These are phyloP conservation scores for Metopia argyrocephala DNA, from an alignment of 2,888 invertebrate species.

Conservation along the genomic window DNA sequence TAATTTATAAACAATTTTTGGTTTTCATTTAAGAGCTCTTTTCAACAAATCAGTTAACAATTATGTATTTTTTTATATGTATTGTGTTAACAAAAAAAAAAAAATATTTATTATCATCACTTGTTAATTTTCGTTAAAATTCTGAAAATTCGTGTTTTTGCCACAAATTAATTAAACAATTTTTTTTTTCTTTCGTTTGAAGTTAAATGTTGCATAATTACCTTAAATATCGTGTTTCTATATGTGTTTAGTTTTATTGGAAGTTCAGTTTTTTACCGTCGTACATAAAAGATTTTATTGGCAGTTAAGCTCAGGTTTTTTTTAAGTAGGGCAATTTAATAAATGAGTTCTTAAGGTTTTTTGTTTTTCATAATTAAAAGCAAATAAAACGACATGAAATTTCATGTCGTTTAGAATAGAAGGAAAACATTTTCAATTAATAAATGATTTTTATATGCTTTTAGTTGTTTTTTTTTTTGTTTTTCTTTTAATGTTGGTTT, in stretches of 20 bases:
- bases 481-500: neutral
- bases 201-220: slow-evolving; percentile 63
- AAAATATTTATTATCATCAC: slow-evolving; percentile 42
- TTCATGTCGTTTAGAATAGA: slow-evolving; percentile 44
- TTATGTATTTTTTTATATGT: slow-evolving; percentile 47
- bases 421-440: slow-evolving; percentile 39
- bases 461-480: neutral
- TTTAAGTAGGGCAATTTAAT: slow-evolving; percentile 52
- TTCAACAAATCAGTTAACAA: slow-evolving; percentile 61
- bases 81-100: slow-evolving; percentile 10
- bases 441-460: neutral
- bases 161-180: slow-evolving; percentile 60
- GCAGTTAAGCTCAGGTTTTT: slow-evolving; percentile 1
- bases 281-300: neutral
- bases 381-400: slow-evolving; percentile 53
- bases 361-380: slow-evolving; percentile 41
- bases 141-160: slow-evolving; percentile 54
- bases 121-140: slow-evolving; percentile 26
- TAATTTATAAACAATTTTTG: slow-evolving; percentile 32
- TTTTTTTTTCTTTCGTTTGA: slow-evolving; percentile 9
- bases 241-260: neutral
- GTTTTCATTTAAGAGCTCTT: slow-evolving; percentile 20
- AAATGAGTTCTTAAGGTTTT: slow-evolving; percentile 57
- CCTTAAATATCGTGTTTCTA: slow-evolving; percentile 54
- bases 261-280: neutral